A percentile compares a stretch with the other conserved stretches of the same genome.
These are phyloP conservation scores for Psittacula echo DNA, from an alignment of 2,797 vertebrate genomes.

Conservation along the genomic window DNA sequence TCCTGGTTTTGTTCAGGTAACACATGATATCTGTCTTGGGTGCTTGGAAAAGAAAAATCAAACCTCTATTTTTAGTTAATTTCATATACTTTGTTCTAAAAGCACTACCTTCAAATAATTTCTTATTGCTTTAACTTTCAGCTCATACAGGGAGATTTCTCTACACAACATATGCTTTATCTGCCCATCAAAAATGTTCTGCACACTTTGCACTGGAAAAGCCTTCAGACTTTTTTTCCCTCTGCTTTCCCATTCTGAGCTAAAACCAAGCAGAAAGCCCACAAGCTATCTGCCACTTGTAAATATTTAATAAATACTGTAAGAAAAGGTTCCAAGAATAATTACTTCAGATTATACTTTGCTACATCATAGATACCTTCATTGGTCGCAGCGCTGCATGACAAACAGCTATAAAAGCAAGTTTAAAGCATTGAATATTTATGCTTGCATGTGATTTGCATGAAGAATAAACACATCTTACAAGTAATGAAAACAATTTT, in stretches of 20 bases:
- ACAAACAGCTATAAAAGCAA: constrained; percentile 18
- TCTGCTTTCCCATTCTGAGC: background rate
- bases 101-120: background rate
- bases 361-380: background rate
- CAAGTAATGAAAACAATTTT: background rate
- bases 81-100: background rate
- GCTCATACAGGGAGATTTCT: background rate
- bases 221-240: background rate
- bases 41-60: background rate
- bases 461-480: background rate
- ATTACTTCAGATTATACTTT: constrained; percentile 33
- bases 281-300: background rate
- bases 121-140: background rate
- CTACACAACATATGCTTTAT: background rate
- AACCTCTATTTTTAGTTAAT: background rate
- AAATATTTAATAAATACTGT: constrained; percentile 53
- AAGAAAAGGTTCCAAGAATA: constrained; percentile 27
- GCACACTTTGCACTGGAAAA: background rate
- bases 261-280: background rate
- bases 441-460: background rate
- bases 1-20: background rate
- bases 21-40: background rate
- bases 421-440: constrained; percentile 26
- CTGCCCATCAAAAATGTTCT: background rate
- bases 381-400: background rate